phyloP scores from a whole-genome alignment of 2,888 invertebrate genomes.

The Pollenia labialis region DNA sequence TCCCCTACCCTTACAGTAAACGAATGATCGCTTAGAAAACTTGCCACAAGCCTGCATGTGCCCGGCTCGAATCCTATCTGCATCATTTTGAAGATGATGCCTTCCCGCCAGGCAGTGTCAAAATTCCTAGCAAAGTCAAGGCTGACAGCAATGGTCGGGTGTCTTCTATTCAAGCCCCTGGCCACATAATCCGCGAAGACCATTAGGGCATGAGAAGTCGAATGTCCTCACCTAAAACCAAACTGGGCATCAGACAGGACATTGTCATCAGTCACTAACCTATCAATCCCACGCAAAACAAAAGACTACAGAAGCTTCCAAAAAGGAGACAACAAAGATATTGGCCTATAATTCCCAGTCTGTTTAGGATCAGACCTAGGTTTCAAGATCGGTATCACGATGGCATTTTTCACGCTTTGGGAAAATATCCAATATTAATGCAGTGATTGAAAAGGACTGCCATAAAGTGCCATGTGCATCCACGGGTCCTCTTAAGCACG shows the following conservation, averaged over 20 bases:
- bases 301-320: neutral
- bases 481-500: no score
- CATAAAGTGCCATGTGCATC: no score
- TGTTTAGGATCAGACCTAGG: neutral
- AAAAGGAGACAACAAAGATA: conserved; percentile 2
- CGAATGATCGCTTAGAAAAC: no score
- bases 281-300: neutral
- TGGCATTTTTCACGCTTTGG: neutral
- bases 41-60: no score
- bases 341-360: conserved; percentile 3
- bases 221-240: no score
- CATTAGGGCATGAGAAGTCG: no score
- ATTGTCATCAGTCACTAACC: neutral
- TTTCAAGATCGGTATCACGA: neutral
- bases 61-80: no score
- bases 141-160: neutral
- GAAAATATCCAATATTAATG: no score
- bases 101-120: neutral
- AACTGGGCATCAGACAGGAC: conserved; percentile 4
- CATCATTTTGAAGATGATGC: neutral
- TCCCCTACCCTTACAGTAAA: no score
- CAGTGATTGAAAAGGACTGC: neutral
- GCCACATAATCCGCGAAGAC: neutral
- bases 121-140: neutral
- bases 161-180: neutral